These are phyloP conservation scores for Danio tinwini DNA, from an alignment of 2,797 vertebrate genomes.

Conservation along the genomic window DNA sequence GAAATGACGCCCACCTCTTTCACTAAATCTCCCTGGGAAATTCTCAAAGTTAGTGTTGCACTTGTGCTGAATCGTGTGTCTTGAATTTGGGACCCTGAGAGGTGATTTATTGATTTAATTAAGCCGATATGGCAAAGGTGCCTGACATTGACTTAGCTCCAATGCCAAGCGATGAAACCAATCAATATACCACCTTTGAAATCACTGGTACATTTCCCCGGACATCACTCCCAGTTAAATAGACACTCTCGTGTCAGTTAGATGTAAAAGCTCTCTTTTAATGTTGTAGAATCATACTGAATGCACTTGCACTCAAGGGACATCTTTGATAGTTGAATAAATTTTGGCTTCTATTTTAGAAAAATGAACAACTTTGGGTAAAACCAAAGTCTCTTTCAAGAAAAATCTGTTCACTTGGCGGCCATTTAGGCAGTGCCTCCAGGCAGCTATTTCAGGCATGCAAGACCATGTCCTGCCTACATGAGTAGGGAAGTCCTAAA, in stretches of 20 bases:
- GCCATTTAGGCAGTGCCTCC: no score
- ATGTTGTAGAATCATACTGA: not conserved
- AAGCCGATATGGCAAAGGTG: conserved; percentile 53
- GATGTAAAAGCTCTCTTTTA: not conserved
- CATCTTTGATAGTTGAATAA: not conserved
- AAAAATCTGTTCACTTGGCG: no score
- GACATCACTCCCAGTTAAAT: conserved; percentile 1
- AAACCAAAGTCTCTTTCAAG: no score
- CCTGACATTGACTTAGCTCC: not conserved
- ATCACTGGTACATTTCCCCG: not conserved
- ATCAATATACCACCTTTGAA: conserved; percentile 20
- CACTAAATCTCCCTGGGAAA: not conserved
- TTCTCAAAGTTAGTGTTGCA: conserved; percentile 54
- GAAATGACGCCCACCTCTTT: conserved; percentile 13
- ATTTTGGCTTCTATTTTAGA: not conserved
- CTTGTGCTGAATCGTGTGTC: conserved; percentile 55
- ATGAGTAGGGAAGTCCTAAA: no score
- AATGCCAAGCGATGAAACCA: conserved; percentile 1
- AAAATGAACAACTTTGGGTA: no score
- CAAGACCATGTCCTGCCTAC: no score
- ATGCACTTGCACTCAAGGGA: not conserved
- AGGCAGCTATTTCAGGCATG: no score
- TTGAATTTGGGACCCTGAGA: conserved; percentile 46
- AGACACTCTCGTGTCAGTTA: not conserved
- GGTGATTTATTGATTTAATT: conserved; percentile 71